Conservation (phyloP, 2,113 vertebrate species). For the Solea senegalensis region DNA sequence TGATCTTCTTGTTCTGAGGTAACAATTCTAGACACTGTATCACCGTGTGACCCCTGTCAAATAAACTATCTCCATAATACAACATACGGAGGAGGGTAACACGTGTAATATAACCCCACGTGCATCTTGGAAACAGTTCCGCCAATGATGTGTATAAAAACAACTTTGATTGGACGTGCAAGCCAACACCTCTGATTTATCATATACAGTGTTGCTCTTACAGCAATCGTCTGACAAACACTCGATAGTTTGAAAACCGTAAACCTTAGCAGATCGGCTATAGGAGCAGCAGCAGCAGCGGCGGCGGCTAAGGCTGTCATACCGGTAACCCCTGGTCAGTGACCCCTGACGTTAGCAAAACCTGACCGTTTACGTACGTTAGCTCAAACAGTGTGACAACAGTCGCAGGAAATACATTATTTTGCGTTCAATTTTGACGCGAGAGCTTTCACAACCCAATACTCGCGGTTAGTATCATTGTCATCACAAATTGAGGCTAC, state of each 20-base stretch:
- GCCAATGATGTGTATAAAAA: conserved; percentile 41
- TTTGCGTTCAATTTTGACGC: not conserved
- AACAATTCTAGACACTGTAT: too few relatives aligned
- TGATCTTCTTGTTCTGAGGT: too few relatives aligned
- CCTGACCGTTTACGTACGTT: conserved; percentile 28
- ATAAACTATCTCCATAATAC: too few relatives aligned
- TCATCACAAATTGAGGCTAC: not conserved
- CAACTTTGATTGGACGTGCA: not conserved
- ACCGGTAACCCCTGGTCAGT: conserved; percentile 29
- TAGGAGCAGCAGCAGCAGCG: not conserved
- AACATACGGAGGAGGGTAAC: not conserved
- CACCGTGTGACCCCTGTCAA: too few relatives aligned
- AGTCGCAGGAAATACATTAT: not conserved
- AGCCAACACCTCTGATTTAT: not conserved
- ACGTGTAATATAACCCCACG: conserved; percentile 56
- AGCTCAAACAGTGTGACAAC: conserved; percentile 39
- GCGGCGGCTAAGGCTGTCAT: conserved; percentile 18
- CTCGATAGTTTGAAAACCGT: not conserved
- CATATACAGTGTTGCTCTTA: not conserved
- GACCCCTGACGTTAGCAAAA: conserved; percentile 44
- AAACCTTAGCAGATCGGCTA: conserved; percentile 23
- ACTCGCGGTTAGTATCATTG: not conserved
- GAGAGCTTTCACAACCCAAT: too few relatives aligned
- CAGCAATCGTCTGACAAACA: not conserved
- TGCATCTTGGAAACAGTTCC: conserved; percentile 53